Evolutionary conservation across 2,797 vertebrate species (phyloP), one percentile per base, ranked within the genome.

Genomic region (Sciurus vulgaris): DNA sequence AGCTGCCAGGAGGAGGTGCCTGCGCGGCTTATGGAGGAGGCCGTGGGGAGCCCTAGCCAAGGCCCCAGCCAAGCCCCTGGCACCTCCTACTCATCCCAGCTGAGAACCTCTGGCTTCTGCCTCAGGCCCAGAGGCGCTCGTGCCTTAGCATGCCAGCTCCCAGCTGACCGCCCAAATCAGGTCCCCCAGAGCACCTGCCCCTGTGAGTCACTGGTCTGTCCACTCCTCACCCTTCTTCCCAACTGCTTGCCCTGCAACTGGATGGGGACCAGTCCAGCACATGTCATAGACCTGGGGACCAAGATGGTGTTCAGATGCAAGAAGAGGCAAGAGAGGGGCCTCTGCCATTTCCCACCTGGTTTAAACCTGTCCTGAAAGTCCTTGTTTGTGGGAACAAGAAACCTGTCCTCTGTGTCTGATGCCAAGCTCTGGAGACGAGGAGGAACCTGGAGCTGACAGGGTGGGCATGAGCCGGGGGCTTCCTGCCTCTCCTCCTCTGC

Each of bases 161-260:
- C 0, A 0, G 49, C 26, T 14, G 33, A 61, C 87, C 1, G 18
- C 44, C 35, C 7, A 2, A 88, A 44, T 78, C 90, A 9, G 59
- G 33, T 26, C 77, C 89, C 63, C 61, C 7, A 3, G 79, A 74
- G 38, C 0, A 4, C 49, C 72, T 35, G 61, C 41, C 65, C 91
- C 69, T 20, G 12, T 92, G 97, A 87, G 63, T 96, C 93, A 90
- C 74, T 24, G 51, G 61, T 30, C 90, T 35, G 15, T 15, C 72
- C 28, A 0, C 49, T 12, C 0, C 0, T 0, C 30, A 18, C 41
- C 33, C 1, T 2, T 20, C 7, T 30, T 35, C 61, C 47, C 2
- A 3, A 8, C 35, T 10, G 11, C 44, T 47, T 33, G 44, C 28
- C 1, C 8, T 35, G 11, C 0, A 11, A 12, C 73, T 56, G 22